Conservation (phyloP, 2,797 vertebrate species). For the Tangara arthus region DNA sequence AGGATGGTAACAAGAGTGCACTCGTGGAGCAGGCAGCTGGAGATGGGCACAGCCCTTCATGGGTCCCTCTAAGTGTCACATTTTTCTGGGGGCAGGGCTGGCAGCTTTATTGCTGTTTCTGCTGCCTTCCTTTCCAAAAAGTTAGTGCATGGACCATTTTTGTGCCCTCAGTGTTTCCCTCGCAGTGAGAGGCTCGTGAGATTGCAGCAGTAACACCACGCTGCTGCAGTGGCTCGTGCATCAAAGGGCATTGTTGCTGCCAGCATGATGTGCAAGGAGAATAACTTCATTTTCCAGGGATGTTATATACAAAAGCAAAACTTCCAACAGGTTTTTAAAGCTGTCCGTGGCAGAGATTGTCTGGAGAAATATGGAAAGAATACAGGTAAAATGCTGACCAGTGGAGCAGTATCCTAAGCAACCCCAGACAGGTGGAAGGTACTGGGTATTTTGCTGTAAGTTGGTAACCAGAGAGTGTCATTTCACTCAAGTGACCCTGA, state of each 20-base stretch:
- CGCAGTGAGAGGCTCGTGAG: accelerated
- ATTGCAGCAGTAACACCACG: not conserved
- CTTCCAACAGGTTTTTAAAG: not conserved
- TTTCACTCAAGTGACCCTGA: not conserved
- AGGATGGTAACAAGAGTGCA: accelerated
- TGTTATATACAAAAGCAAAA: not conserved
- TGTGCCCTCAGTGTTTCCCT: not conserved
- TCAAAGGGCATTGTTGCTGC: not conserved
- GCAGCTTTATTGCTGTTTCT: not conserved
- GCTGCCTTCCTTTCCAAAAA: not conserved
- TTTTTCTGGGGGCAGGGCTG: not conserved
- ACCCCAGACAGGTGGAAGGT: not conserved
- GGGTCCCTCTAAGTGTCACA: not conserved
- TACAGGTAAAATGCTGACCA: not conserved
- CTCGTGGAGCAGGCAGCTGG: not conserved
- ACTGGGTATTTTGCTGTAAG: not conserved
- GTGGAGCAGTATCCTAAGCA: not conserved
- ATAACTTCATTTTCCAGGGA: not conserved
- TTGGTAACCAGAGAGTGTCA: not conserved
- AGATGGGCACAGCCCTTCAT: not conserved
- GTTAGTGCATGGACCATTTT: not conserved
- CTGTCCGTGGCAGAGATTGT: not conserved
- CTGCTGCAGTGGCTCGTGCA: not conserved
- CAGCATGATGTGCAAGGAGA: not conserved
- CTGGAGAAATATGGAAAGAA: not conserved